phyloP scores from a whole-genome alignment of 1,140 invertebrate genomes.

The Patella vulgata region DNA sequence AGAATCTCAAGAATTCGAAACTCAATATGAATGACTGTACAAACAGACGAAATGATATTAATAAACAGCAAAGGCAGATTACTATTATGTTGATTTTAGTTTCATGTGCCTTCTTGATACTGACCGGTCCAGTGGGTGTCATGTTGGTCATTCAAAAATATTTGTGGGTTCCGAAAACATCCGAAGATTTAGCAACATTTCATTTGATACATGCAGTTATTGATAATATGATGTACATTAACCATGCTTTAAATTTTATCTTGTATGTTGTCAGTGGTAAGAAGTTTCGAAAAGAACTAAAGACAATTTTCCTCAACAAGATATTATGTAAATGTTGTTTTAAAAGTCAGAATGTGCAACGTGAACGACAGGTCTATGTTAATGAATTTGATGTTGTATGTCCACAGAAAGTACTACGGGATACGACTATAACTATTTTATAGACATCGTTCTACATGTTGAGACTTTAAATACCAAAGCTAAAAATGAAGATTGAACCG shows the following conservation, averaged over 20 bases:
- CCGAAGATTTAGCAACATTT: neutral
- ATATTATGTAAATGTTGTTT: no score
- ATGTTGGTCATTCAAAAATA: constrained; percentile 15
- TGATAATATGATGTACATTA: constrained; percentile 38
- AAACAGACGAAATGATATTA: neutral
- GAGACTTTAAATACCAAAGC: no score
- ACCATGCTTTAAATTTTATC: constrained; percentile 38
- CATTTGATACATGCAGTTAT: constrained; percentile 14
- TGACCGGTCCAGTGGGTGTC: constrained; percentile 18
- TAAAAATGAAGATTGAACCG: no score
- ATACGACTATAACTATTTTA: no score
- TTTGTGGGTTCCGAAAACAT: constrained; percentile 9
- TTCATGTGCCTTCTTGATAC: constrained; percentile 26
- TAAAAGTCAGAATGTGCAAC: no score
- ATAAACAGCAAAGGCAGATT: constrained; percentile 6
- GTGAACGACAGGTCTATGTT: no score
- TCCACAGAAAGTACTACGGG: no score
- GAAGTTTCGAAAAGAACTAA: constrained; percentile 30
- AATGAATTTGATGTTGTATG: no score
- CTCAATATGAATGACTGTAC: no score
- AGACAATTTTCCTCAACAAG: no score
- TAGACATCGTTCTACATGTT: no score
- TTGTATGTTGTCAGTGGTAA: constrained; percentile 35
- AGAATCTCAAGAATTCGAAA: neutral
- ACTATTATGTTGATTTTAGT: constrained; percentile 21